Evolutionary conservation across 1,140 invertebrate species (phyloP).

Genomic region (Zaprionus kolodkinae): DNA sequence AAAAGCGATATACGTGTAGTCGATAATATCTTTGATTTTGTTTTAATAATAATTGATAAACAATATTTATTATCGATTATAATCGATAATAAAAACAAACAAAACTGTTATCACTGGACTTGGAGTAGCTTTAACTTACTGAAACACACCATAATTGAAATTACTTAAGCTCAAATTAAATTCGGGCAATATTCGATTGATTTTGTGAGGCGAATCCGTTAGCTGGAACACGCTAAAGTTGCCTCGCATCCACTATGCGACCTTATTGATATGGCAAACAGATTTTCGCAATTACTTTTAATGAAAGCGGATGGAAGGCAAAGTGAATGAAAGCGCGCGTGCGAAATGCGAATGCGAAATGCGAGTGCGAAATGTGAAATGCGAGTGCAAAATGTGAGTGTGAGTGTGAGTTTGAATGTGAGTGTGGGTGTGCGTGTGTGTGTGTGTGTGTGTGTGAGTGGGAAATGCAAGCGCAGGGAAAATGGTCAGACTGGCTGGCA

Average conservation of each 20-base stretch:
- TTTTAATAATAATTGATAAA: too few relatives aligned
- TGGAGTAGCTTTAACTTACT: too few relatives aligned
- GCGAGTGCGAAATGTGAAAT: constrained; percentile 17
- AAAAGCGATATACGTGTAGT: too few relatives aligned
- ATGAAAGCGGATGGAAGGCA: constrained; percentile 46
- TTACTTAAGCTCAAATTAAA: background rate
- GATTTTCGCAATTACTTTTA: constrained; percentile 71
- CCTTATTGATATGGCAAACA: constrained; percentile 65
- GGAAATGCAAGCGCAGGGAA: constrained; percentile 30
- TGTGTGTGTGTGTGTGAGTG: background rate
- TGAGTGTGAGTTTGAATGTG: constrained; percentile 9
- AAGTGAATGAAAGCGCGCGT: constrained; percentile 41
- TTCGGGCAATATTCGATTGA: background rate
- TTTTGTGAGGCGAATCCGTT: constrained; percentile 8
- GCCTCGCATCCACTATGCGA: background rate
- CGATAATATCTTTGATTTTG: too few relatives aligned
- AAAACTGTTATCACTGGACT: too few relatives aligned
- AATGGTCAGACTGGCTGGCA: constrained; percentile 19
- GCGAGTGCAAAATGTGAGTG: constrained; percentile 17
- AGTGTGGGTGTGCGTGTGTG: background rate
- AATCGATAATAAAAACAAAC: too few relatives aligned
- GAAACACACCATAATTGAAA: too few relatives aligned
- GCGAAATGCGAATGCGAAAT: constrained; percentile 35
- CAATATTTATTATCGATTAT: too few relatives aligned
- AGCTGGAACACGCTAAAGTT: background rate